phyloP scores from a whole-genome alignment of 2,113 vertebrate species.

The Passer montanus region DNA sequence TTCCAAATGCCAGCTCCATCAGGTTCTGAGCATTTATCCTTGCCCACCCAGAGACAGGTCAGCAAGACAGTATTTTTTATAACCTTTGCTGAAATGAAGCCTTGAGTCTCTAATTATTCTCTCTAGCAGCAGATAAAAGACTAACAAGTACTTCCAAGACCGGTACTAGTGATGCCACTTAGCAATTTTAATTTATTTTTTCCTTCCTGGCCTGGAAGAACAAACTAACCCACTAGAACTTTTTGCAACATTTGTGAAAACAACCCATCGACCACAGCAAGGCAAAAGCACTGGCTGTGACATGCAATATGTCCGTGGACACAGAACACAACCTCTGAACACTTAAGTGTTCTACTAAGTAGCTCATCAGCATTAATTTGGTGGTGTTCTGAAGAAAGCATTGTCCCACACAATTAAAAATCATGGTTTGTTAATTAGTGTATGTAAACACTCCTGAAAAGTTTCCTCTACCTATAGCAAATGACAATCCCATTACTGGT shows the following conservation, averaged over 20 bases:
- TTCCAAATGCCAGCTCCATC: slow-evolving; percentile 65
- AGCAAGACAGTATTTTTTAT: slow-evolving; percentile 40
- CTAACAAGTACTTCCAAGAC: neutral
- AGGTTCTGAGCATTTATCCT: slow-evolving; percentile 36
- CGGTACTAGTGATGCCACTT: neutral
- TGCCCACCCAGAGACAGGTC: slow-evolving; percentile 53
- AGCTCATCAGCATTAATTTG: neutral
- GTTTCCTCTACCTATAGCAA: neutral
- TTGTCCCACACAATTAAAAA: neutral
- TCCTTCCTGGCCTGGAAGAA: neutral
- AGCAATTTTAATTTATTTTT: neutral
- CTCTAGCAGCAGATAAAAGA: slow-evolving; percentile 3
- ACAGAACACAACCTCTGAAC: neutral
- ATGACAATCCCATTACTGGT: neutral
- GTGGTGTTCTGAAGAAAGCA: neutral
- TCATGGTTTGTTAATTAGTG: neutral
- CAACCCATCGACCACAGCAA: neutral
- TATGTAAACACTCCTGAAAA: neutral
- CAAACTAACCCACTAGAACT: neutral
- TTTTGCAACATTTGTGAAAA: neutral
- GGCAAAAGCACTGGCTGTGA: neutral
- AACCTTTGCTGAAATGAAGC: slow-evolving; percentile 14
- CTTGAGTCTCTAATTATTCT: slow-evolving; percentile 30
- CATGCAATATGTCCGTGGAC: neutral
- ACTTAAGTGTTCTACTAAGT: neutral